A percentile compares a stretch with the other conserved stretches of the same genome.
These are phyloP conservation scores for Marcusenius ussheri DNA, from an alignment of 2,113 vertebrate genomes.

Conservation along the genomic window DNA sequence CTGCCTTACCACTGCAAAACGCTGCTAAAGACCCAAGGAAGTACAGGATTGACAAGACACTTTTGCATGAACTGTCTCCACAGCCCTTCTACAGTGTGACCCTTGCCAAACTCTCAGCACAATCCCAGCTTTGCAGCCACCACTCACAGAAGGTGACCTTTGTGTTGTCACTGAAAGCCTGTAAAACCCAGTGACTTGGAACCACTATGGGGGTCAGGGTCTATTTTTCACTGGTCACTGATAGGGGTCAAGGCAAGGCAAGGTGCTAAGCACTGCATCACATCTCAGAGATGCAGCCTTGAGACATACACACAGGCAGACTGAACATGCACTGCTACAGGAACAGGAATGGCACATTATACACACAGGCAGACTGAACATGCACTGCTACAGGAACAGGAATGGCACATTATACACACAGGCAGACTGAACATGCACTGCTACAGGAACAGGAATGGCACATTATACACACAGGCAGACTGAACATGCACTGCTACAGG, in stretches of 20 bases:
- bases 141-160: conserved; percentile 29
- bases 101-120: background rate
- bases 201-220: conserved; percentile 47
- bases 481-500: no score
- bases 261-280: conserved; percentile 29
- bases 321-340: background rate
- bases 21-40: background rate
- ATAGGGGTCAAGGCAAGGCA: conserved; percentile 43
- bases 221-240: conserved; percentile 63
- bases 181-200: conserved; percentile 51
- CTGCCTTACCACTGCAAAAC: background rate
- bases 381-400: no score
- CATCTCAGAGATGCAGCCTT: background rate
- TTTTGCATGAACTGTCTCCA: background rate
- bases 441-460: no score
- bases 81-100: background rate
- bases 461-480: no score
- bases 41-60: background rate
- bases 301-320: background rate
- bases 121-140: background rate
- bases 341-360: background rate
- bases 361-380: background rate
- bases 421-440: no score
- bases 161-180: conserved; percentile 37
- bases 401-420: no score